These are phyloP conservation scores for Calameuta filiformis DNA, from an alignment of 2,888 invertebrate genomes.

Conservation along the genomic window DNA sequence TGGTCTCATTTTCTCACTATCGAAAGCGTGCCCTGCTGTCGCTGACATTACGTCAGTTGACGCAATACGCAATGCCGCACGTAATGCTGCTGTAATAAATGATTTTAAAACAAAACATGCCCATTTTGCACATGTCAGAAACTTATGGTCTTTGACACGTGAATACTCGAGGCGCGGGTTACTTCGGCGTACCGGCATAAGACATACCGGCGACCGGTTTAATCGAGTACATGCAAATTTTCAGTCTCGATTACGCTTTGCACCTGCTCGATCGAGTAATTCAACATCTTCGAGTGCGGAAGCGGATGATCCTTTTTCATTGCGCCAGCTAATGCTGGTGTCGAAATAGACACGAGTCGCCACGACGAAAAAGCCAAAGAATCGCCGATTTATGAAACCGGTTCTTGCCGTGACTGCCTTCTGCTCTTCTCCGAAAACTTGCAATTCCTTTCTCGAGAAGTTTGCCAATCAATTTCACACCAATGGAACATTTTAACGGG, in stretches of 20 bases:
- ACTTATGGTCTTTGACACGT: not conserved
- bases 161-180: not conserved
- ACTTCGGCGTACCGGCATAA: not conserved
- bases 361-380: not conserved
- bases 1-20: constrained; percentile 14
- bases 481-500: not conserved
- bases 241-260: not conserved
- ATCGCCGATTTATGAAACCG: not conserved
- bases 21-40: not conserved
- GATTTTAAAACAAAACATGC: not conserved
- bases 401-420: not conserved
- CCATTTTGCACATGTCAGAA: not conserved
- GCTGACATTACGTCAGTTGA: not conserved
- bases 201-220: not conserved
- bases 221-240: not conserved
- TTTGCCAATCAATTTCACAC: not conserved
- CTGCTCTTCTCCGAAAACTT: not conserved
- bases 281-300: not conserved
- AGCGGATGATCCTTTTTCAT: not conserved
- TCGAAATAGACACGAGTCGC: not conserved
- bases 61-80: not conserved
- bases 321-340: not conserved
- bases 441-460: not conserved
- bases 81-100: not conserved
- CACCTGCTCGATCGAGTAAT: not conserved